Base-by-base conservation (phyloP, 2,888 invertebrate genomes). In the Agriopis aurantiaria region DNA sequence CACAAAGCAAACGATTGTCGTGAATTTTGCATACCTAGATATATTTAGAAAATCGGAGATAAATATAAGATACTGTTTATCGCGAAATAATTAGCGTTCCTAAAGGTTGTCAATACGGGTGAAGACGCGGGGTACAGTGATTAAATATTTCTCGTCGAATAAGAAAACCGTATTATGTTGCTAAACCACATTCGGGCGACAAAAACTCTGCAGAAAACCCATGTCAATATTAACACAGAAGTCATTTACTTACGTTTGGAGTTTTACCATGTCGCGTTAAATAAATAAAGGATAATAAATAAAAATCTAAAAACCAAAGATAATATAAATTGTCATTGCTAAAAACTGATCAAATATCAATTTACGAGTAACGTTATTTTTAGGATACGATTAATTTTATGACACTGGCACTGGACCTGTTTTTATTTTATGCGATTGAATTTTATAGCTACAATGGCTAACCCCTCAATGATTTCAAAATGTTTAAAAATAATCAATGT, bases 141-240 rank as follows among this genome's bases (percentile, higher is more conserved):
- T 10, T 17, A 23, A 56, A 8, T 55, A n/a, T 14, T 56, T 56
- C 14, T 5, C 8, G 14, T 56, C 41, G 55, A 43, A 3, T 33
- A 5, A 5, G 6, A 5, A 73, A 84, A 82, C 85, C 85, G 80
- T 85, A 81, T 73, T 14, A 5, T 70, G 56, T 68, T 61, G 79
- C 71, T 78, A 74, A 82, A 84, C 84, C 82, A 73, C 85, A 86
- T 88, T 87, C 85, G 86, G 82, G 71, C 58, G 33, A 33, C 33
- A 33, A 33, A 33, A 74, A 3, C 43, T 8, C 8, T 10, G 43
- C 9, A 43, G 77, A 79, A 83, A 81, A 82, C 75, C 69, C 68
- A 72, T 76, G 68, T 67, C 74, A 82, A 83, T 83, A 82, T 84
- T 86, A 78, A 82, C 78, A 73, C 72, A 71, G 75, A 69, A 78